Evolutionary conservation across 2,797 vertebrate genomes (phyloP), one percentile per base, ranked within the genome.

Genomic region (Arrhamphus sclerolepis): DNA sequence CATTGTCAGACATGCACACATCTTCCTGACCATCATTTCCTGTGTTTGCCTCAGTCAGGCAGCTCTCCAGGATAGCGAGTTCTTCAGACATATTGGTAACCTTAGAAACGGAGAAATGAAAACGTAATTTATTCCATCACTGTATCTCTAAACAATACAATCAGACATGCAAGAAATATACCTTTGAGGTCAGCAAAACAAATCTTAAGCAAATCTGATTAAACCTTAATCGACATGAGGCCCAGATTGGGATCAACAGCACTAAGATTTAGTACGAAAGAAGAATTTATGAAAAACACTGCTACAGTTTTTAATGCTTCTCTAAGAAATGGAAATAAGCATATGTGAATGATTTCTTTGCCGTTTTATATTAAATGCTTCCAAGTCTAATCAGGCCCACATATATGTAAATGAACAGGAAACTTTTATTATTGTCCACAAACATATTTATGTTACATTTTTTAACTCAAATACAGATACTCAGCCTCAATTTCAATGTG

Each of bases 71-170:
- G 48, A 94, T 83, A 39, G 93, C 94, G 54, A 99, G 95, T 62
- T 98, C 97, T 42, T 98, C 96, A 1, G 98, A 98, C 96, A 99
- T 98, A 84, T 98, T 96, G 89, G 95, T 96, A 61, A 99, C 96
- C 98, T 98, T 68, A 46, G 55, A 51, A 71, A 75, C 43, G 16
- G n/a, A 61, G 9, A 46, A 18, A 28, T 3, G 49, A 20, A 52
- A 57, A 10, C 34, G 34, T 56, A 24, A 53, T 42, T 48, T 57
- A 38, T 34, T 46, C 5, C 8, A 34, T 22, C 46, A 49, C 65
- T 34, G 24, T 1, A 7, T 2, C 9, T 22, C 14, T 40, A 46
- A 28, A 57, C 19, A 65, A 60, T 16, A 13, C 20, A 58, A 54
- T 31, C 24, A 51, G 10, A n/a, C 26, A 14, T 51, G 39, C 50